Base-by-base conservation (phyloP, 2,888 invertebrate genomes). In the Torymus aiolomorphi region DNA sequence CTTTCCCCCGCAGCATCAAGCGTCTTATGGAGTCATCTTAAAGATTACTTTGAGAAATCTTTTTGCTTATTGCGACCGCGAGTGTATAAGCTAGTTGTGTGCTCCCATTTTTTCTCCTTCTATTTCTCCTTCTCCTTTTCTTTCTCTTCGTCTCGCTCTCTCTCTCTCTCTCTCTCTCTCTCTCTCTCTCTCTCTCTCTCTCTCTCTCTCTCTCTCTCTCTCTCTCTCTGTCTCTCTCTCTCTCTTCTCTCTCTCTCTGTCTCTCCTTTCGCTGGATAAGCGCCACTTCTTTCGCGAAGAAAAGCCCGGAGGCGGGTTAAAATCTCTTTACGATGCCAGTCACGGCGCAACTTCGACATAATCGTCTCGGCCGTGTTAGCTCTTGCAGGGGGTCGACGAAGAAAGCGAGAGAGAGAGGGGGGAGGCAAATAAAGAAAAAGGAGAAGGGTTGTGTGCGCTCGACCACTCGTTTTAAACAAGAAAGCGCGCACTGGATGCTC, bases 311-410 rank as follows among this genome's bases (percentile, higher is more conserved):
- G 20, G 16, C 51, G 18, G 51, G 20, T 71, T 61, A 71, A 63
- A 73, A 54, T 31, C 52, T 16, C 14, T 63, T 73, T 73, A 57
- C 62, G 62, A 73, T 73, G 62, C 16, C 16, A 73, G 72, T 63
- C 72, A 73, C 62, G 62, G 31, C n/a, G 20, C 63, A 16, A 63
- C 62, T 24, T 73, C 31, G 20, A 54, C 72, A 54, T 73, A 63
- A 73, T 73, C 62, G 31, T 54, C 8, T 54, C n/a, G 42, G 42
- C 14, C 5, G 24, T 20, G 24, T 14, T 59, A 59, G n/a, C 16
- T 14, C n/a, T 56, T 24, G 61, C 14, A 5, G 5, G 20, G 14
- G 61, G 14, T 12, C 14, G 20, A 61, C 1, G 24, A 24, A 31
- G 61, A 18, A 61, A 61, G 42, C 1, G 8, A 42, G 31, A 31